Conservation (phyloP, 2,113 vertebrate genomes). For the Paracanthobrama guichenoti region DNA sequence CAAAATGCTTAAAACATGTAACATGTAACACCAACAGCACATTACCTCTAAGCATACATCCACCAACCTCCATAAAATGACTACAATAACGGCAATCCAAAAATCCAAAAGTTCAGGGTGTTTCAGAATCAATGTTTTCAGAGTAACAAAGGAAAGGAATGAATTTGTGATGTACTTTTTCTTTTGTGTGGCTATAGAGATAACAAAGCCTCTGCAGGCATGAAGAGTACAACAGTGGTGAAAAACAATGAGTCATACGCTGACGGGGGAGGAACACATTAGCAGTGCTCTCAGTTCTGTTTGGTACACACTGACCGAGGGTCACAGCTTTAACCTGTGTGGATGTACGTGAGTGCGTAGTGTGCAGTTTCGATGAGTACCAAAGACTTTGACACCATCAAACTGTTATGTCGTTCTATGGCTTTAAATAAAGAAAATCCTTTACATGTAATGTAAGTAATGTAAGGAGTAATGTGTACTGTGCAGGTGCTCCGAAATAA, state of each 20-base stretch:
- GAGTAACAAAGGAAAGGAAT: neutral
- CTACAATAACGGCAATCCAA: neutral
- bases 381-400: neutral
- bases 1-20: neutral
- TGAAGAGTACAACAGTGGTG: constrained; percentile 19
- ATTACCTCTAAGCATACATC: neutral
- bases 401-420: neutral
- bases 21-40: neutral
- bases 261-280: constrained; percentile 46
- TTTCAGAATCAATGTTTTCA: constrained; percentile 3
- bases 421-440: neutral
- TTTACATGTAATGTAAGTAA: too few relatives aligned
- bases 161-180: constrained; percentile 10
- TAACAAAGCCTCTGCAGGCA: constrained; percentile 32
- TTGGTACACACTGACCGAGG: constrained; percentile 30
- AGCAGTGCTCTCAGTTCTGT: constrained; percentile 38
- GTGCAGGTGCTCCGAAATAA: neutral
- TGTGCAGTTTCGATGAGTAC: neutral
- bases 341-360: constrained; percentile 1
- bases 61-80: neutral
- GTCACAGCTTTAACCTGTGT: constrained; percentile 19
- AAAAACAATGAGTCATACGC: constrained; percentile 50
- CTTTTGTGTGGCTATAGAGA: constrained; percentile 19
- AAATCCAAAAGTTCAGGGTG: neutral
- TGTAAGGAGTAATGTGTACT: too few relatives aligned